These are phyloP conservation scores for Bilobella aurantiaca DNA, from an alignment of 1,140 invertebrate species.

Conservation along the genomic window DNA sequence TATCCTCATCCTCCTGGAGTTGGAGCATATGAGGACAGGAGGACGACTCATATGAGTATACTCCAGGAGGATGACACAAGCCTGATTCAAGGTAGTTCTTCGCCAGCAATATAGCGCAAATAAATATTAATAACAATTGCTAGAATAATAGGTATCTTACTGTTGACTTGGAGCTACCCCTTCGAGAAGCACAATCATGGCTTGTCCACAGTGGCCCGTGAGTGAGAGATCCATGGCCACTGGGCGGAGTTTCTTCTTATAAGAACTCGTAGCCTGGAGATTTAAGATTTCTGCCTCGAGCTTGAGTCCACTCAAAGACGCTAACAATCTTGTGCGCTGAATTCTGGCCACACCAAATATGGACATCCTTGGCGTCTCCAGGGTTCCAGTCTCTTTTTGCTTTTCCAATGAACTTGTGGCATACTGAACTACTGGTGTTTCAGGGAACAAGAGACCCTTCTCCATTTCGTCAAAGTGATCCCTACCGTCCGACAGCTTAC, in stretches of 20 bases:
- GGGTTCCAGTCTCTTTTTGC: conserved; percentile 16
- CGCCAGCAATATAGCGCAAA: no score
- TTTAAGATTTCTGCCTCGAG: conserved; percentile 78
- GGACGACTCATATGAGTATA: no score
- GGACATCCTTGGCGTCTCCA: conserved; percentile 42
- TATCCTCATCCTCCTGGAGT: no score
- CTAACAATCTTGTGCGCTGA: conserved; percentile 72
- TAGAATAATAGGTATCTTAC: conserved; percentile 51
- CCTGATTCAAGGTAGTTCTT: no score
- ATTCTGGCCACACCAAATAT: conserved; percentile 81
- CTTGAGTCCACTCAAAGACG: conserved; percentile 84
- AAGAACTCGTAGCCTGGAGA: conserved; percentile 64
- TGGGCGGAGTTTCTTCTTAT: conserved; percentile 62
- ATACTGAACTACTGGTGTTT: conserved; percentile 3
- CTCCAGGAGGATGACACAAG: no score
- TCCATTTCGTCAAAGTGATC: conserved; percentile 28
- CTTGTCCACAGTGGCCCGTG: conserved; percentile 78
- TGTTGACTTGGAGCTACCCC: conserved; percentile 80
- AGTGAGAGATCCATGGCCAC: conserved; percentile 70
- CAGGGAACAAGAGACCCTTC: conserved; percentile 18
- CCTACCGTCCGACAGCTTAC: conserved; percentile 15
- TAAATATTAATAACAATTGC: no score
- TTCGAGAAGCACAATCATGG: conserved; percentile 84
- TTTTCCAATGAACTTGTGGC: conserved; percentile 29
- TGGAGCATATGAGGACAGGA: no score